Evolutionary conservation across 2,797 vertebrate species (phyloP).

Genomic region (Sebastes nivosus): DNA sequence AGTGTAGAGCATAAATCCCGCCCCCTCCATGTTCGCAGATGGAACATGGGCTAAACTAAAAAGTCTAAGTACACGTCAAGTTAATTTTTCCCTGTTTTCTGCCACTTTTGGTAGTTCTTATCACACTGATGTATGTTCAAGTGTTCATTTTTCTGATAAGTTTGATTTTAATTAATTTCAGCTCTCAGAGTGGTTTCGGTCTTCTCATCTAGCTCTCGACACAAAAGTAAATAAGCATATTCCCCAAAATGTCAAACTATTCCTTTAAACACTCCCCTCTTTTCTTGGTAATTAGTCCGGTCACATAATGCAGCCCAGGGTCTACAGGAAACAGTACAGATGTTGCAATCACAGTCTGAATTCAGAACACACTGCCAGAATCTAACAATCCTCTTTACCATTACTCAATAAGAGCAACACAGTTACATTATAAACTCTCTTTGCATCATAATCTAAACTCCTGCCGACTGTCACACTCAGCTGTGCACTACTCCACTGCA

Average conservation of each 20-base stretch:
- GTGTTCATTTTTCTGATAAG: too few species aligned
- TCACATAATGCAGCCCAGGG: neutral
- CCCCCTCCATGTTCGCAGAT: neutral
- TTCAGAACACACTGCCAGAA: neutral
- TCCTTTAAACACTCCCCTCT: neutral
- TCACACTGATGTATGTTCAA: neutral
- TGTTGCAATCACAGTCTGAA: neutral
- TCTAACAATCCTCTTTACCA: neutral
- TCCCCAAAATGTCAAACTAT: neutral
- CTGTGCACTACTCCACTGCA: neutral
- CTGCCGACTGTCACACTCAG: neutral
- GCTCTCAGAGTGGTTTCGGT: neutral
- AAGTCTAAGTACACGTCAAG: too few species aligned
- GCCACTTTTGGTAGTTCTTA: too few species aligned
- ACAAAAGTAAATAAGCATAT: neutral
- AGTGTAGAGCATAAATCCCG: neutral
- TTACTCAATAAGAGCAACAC: neutral
- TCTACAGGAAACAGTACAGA: neutral
- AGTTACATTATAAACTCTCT: constrained; percentile 5
- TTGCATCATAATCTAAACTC: neutral
- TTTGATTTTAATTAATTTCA: neutral
- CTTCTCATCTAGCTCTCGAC: neutral
- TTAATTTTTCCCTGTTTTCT: too few species aligned
- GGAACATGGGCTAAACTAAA: too few species aligned
- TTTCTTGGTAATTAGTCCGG: neutral